Percentiles rank a stretch among this genome's conserved stretches.
These are phyloP conservation scores for Arizona elegans DNA, from an alignment of 2,113 vertebrate genomes.

Conservation along the genomic window DNA sequence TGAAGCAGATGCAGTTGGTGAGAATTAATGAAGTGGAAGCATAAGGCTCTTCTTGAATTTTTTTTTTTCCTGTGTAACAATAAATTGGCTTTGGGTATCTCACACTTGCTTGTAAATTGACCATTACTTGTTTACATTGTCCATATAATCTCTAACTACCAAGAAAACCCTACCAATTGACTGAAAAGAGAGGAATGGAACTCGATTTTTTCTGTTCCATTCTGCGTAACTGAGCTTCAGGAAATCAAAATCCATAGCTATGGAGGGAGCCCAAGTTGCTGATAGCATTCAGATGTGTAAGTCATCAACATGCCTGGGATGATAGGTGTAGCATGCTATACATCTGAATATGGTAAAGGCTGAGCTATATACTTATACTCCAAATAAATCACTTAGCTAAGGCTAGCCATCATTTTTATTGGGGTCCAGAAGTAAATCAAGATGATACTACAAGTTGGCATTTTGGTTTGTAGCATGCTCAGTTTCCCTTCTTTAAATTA, in stretches of 20 bases:
- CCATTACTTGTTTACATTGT: background rate
- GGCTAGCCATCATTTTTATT: too few relatives aligned
- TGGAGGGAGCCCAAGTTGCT: background rate
- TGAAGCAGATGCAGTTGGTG: conserved; percentile 32
- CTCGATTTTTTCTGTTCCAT: background rate
- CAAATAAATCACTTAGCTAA: too few relatives aligned
- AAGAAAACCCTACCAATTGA: background rate
- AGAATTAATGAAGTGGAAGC: conserved; percentile 12
- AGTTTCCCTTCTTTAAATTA: background rate
- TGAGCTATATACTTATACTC: too few relatives aligned
- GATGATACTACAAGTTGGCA: background rate
- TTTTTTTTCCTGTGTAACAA: background rate
- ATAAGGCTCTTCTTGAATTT: background rate
- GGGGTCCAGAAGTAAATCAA: too few relatives aligned
- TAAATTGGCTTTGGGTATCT: background rate
- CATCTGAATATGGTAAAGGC: too few relatives aligned
- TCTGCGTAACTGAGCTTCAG: background rate
- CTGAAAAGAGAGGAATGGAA: background rate
- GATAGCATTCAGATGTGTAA: background rate
- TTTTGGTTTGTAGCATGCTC: background rate
- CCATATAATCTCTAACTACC: background rate
- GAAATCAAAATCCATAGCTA: background rate
- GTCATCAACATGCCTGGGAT: background rate
- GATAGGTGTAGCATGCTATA: too few relatives aligned
- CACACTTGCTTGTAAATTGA: background rate